A percentile compares a stretch with the other conserved stretches of the same genome.
phyloP scores from a whole-genome alignment of 2,113 vertebrate genomes.

The Phoenicopterus ruber region DNA sequence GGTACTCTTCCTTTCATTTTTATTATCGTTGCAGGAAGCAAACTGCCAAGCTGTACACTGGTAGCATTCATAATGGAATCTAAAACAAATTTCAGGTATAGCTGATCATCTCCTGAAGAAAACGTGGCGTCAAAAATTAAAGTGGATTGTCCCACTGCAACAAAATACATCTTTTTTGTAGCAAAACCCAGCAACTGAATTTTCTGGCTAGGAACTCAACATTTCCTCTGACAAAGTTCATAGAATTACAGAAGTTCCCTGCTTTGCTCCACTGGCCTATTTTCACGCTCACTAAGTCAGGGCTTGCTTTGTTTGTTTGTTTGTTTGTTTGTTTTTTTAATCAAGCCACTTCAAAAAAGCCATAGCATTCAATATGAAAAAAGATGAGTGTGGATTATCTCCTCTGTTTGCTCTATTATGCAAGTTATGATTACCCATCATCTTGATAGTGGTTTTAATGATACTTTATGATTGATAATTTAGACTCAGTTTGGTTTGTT shows the following conservation, averaged over 20 bases:
- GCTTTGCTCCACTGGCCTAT: not conserved
- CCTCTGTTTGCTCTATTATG: not conserved
- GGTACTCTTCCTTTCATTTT: not conserved
- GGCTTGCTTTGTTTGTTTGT: not conserved
- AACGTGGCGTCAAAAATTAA: not conserved
- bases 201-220: not conserved
- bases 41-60: not conserved
- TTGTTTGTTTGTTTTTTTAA: not conserved
- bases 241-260: not conserved
- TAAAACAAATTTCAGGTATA: not conserved
- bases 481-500: not conserved
- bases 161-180: not conserved
- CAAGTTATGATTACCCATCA: not conserved
- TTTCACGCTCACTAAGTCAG: not conserved
- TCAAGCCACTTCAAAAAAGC: not conserved
- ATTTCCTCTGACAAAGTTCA: not conserved
- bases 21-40: not conserved
- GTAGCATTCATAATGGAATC: not conserved
- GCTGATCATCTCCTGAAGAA: not conserved
- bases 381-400: not conserved
- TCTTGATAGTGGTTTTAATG: not conserved
- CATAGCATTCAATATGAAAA: not conserved
- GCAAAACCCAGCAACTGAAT: not conserved
- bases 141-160: not conserved
- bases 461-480: not conserved